These are phyloP conservation scores for Forficula auricularia DNA, from an alignment of 1,140 invertebrate genomes.

Conservation along the genomic window DNA sequence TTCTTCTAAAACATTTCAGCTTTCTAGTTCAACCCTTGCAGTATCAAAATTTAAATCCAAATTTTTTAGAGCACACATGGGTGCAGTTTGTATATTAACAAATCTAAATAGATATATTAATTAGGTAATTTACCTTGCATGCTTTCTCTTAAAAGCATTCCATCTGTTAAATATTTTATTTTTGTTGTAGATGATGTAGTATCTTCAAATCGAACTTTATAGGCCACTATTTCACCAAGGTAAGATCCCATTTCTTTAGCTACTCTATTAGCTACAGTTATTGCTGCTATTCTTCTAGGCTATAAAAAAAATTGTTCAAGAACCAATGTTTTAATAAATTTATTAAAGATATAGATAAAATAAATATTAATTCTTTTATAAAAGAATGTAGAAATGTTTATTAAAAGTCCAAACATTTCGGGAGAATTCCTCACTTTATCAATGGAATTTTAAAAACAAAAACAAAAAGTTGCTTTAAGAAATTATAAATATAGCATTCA, in stretches of 20 bases:
- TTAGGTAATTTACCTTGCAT: conserved; percentile 42
- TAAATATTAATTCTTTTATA: neutral
- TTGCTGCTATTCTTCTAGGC: conserved; percentile 80
- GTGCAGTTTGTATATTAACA: too few relatives aligned
- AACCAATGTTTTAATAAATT: neutral
- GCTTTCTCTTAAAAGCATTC: conserved; percentile 81
- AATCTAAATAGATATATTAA: too few relatives aligned
- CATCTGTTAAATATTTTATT: conserved; percentile 84
- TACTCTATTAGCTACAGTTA: conserved; percentile 73
- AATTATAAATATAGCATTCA: too few relatives aligned
- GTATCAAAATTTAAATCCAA: too few relatives aligned
- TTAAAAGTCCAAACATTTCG: too few relatives aligned
- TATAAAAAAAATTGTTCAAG: conserved; percentile 26
- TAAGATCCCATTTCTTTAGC: conserved; percentile 49
- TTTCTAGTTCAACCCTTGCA: too few relatives aligned
- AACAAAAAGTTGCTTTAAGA: too few relatives aligned
- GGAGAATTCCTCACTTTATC: too few relatives aligned
- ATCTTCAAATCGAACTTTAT: conserved; percentile 86
- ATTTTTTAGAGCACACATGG: too few relatives aligned
- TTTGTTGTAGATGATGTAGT: conserved; percentile 53
- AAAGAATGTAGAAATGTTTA: too few relatives aligned
- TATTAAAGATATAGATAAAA: neutral
- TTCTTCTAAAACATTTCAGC: neutral
- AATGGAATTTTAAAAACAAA: too few relatives aligned
- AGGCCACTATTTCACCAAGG: conserved; percentile 67